phyloP scores from a whole-genome alignment of 2,888 invertebrate species.

The Sphecodes monilicornis region DNA sequence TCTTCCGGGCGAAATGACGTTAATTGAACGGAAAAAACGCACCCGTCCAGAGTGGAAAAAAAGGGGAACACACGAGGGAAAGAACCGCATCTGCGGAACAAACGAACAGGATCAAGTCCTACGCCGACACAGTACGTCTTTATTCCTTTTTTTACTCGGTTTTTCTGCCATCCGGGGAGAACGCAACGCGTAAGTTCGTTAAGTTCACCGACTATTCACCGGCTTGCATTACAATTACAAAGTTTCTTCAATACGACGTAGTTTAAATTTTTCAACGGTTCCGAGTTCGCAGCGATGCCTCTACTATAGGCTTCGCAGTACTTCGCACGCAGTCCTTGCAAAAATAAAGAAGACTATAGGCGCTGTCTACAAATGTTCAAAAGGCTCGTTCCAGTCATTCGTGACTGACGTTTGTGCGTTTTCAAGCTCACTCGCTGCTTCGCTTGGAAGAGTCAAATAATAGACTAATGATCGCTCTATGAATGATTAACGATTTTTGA shows the following conservation, averaged over 20 bases:
- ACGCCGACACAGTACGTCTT: constrained; percentile 44
- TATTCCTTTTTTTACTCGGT: constrained; percentile 44
- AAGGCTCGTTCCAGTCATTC: not conserved
- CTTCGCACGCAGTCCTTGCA: not conserved
- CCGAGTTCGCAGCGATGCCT: not conserved
- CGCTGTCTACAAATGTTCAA: not conserved
- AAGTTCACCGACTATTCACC: constrained; percentile 14
- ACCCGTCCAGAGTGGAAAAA: not conserved
- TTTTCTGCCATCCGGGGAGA: constrained; percentile 54
- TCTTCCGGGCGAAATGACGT: constrained; percentile 41
- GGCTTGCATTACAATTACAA: not conserved
- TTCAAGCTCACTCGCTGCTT: no score
- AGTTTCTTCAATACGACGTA: not conserved
- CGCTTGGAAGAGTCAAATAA: not conserved
- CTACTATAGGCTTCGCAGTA: not conserved
- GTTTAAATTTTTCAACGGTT: not conserved
- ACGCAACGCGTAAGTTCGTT: not conserved
- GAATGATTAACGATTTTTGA: not conserved
- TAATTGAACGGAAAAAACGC: constrained; percentile 36
- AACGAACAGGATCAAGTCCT: not conserved
- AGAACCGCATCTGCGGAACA: constrained; percentile 50
- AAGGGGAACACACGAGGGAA: constrained; percentile 30
- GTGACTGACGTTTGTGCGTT: not conserved
- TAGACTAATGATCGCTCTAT: not conserved
- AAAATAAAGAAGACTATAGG: not conserved